These are phyloP conservation scores for Nebria ingens DNA, from an alignment of 1,140 invertebrate genomes.

Conservation along the genomic window DNA sequence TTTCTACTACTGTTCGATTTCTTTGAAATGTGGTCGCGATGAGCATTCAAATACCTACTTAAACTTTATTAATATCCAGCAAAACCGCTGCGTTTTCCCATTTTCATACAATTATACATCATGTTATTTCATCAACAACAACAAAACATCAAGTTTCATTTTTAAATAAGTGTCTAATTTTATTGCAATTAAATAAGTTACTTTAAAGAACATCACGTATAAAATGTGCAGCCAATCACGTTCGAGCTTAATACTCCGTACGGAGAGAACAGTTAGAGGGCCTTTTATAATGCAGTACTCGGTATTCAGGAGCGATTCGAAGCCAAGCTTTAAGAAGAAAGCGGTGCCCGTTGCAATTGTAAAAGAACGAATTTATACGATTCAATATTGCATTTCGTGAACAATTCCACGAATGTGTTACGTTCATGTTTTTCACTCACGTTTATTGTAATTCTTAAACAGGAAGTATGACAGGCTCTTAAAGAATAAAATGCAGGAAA, in stretches of 20 bases:
- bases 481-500: no score
- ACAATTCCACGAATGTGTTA: neutral
- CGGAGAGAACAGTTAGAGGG: neutral
- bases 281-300: neutral
- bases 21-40: neutral
- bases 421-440: neutral
- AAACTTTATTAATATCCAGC: no score
- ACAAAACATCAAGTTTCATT: no score
- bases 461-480: no score
- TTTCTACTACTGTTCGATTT: neutral
- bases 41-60: no score
- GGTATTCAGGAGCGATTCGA: neutral
- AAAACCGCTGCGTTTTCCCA: no score
- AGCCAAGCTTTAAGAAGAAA: neutral
- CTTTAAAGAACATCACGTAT: neutral
- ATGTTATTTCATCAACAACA: no score
- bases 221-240: neutral
- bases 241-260: neutral
- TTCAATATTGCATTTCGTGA: neutral
- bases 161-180: no score
- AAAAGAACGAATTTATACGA: constrained; percentile 1
- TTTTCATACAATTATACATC: no score
- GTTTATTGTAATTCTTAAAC: neutral
- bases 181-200: no score
- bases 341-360: neutral